phyloP scores from a whole-genome alignment of 2,888 invertebrate genomes.

The Epinotia brunnichana region DNA sequence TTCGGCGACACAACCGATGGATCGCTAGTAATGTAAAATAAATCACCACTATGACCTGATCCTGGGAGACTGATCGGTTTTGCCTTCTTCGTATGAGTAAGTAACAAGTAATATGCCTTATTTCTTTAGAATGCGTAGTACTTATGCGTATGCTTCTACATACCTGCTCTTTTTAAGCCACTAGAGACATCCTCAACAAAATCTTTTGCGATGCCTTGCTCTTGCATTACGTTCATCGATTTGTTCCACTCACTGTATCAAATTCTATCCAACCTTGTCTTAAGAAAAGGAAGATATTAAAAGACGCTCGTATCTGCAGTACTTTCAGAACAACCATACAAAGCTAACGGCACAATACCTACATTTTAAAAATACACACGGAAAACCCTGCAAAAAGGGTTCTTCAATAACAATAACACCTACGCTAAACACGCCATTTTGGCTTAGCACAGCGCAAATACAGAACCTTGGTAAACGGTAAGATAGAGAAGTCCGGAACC shows the following conservation, averaged over 20 bases:
- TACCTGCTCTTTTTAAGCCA: too few relatives aligned
- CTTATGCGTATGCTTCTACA: too few relatives aligned
- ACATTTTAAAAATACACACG: background rate
- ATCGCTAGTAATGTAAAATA: background rate
- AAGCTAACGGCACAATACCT: background rate
- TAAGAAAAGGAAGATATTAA: background rate
- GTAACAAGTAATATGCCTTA: too few relatives aligned
- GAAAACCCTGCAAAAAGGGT: background rate
- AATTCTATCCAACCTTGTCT: too few relatives aligned
- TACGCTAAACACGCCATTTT: background rate
- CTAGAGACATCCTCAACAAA: too few relatives aligned
- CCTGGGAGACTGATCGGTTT: background rate
- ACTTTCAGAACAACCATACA: background rate
- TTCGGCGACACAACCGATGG: conserved; percentile 1
- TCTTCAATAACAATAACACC: background rate
- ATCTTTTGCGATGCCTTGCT: too few relatives aligned
- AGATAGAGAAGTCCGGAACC: conserved; percentile 40
- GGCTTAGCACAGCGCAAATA: background rate
- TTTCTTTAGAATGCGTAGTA: too few relatives aligned
- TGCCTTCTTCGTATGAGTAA: background rate
- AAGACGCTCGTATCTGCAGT: too few relatives aligned
- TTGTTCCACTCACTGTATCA: too few relatives aligned
- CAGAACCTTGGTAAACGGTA: conserved; percentile 31
- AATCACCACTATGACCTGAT: conserved; percentile 2
- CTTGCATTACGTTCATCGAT: too few relatives aligned